Evolutionary conservation across 2,888 invertebrate genomes (phyloP).

Genomic region (Alloplasta piceator): DNA sequence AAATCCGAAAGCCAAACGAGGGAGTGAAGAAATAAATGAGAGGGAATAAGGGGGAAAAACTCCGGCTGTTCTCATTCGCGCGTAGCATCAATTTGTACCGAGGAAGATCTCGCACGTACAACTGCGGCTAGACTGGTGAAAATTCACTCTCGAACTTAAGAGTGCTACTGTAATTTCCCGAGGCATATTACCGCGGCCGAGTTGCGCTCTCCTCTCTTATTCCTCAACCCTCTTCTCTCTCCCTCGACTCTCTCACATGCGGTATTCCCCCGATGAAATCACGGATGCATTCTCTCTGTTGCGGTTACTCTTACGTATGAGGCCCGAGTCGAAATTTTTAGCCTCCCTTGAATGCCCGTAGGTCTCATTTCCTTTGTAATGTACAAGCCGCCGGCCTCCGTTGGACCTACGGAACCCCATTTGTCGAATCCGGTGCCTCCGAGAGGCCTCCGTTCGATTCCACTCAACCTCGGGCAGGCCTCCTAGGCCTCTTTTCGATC

Average conservation of each 20-base stretch:
- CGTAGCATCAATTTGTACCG: constrained; percentile 37
- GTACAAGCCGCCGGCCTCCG: no score
- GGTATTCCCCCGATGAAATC: constrained; percentile 61
- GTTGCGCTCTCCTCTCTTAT: constrained; percentile 27
- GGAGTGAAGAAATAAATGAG: constrained; percentile 20
- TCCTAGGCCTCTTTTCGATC: no score
- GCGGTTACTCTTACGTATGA: constrained; percentile 49
- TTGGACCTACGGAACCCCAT: no score
- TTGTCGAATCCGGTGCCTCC: no score
- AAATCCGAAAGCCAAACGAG: constrained; percentile 3
- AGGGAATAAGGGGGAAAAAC: constrained; percentile 24
- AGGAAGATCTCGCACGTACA: constrained; percentile 31
- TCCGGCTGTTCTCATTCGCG: constrained; percentile 40
- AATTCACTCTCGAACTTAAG: constrained; percentile 65
- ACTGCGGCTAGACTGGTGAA: constrained; percentile 52
- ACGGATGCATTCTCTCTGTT: constrained; percentile 53
- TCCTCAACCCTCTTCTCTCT: constrained; percentile 29
- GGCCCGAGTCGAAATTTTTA: no score
- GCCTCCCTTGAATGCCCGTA: no score
- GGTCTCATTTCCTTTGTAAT: no score
- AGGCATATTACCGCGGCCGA: constrained; percentile 62
- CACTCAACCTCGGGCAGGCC: no score
- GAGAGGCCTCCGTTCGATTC: no score
- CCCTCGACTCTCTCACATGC: constrained; percentile 29
- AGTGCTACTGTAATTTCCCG: constrained; percentile 66